phyloP scores from a whole-genome alignment of 2,888 invertebrate species.

The Drosophila rubida region DNA sequence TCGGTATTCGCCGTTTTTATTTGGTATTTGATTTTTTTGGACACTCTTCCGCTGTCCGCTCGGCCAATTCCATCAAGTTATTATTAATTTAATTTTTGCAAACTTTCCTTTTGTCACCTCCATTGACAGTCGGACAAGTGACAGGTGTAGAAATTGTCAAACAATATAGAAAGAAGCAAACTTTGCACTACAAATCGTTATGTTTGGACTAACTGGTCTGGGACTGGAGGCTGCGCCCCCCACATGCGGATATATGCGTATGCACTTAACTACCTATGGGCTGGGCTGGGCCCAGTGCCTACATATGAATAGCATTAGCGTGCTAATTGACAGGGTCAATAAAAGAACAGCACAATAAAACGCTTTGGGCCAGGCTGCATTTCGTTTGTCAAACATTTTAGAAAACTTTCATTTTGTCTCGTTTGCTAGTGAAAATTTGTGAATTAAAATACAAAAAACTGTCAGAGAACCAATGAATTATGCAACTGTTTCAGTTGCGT shows the following conservation, averaged over 20 bases:
- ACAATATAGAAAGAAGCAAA: constrained; percentile 8
- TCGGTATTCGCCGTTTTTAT: neutral
- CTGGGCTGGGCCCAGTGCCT: constrained; percentile 24
- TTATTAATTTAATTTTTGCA: constrained; percentile 48
- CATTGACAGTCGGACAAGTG: constrained; percentile 18
- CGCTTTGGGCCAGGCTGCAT: constrained; percentile 21
- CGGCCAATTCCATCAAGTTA: constrained; percentile 44
- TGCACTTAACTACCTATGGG: neutral
- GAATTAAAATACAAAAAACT: constrained; percentile 8
- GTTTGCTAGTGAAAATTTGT: constrained; percentile 15
- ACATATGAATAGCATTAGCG: constrained; percentile 59
- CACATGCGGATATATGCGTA: neutral
- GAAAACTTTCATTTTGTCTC: constrained; percentile 64
- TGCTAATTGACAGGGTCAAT: constrained; percentile 59
- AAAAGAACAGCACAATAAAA: constrained; percentile 29
- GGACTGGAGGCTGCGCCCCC: constrained; percentile 9
- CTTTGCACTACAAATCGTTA: constrained; percentile 1
- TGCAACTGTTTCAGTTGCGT: constrained; percentile 51
- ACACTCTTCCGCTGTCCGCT: constrained; percentile 29
- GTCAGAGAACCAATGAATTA: constrained; percentile 56
- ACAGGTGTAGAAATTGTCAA: constrained; percentile 40
- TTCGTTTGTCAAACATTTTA: constrained; percentile 47
- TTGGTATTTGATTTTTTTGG: constrained; percentile 25
- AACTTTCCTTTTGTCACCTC: constrained; percentile 73
- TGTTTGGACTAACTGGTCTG: constrained; percentile 36